phyloP scores from a whole-genome alignment of 2,888 invertebrate genomes.

The Amphimallon solstitiale region DNA sequence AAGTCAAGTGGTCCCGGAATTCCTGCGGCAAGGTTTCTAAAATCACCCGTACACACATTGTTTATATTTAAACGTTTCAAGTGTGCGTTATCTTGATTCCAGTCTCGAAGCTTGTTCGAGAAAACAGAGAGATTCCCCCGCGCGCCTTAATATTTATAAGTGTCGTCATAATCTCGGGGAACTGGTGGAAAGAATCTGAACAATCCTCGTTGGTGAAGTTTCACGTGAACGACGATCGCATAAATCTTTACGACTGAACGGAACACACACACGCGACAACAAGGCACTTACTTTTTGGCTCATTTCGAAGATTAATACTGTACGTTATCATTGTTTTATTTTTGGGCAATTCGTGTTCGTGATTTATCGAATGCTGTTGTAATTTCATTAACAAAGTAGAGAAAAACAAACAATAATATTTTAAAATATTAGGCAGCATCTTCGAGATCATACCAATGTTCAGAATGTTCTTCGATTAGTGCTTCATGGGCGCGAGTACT shows the following conservation, averaged over 20 bases:
- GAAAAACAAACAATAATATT: no score
- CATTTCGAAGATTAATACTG: conserved; percentile 19
- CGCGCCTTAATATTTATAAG: conserved; percentile 32
- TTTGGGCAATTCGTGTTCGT: no score
- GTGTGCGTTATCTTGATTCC: conserved; percentile 31
- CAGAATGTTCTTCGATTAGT: no score
- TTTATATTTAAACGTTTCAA: conserved; percentile 37
- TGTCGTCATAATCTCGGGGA: conserved; percentile 31
- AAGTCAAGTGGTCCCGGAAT: conserved; percentile 30
- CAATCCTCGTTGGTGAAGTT: conserved; percentile 22
- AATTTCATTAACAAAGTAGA: no score
- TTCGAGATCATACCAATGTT: no score
- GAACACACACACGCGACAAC: conserved; percentile 9
- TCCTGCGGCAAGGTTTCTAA: conserved; percentile 21
- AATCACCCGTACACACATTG: conserved; percentile 34
- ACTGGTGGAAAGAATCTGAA: conserved; percentile 29
- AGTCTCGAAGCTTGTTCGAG: conserved; percentile 10
- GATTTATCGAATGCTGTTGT: no score
- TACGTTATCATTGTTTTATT: conserved; percentile 20
- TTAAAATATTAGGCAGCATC: no score
- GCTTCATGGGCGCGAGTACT: no score
- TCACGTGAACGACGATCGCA: conserved; percentile 14
- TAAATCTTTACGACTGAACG: conserved; percentile 25
- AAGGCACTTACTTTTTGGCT: conserved; percentile 2
- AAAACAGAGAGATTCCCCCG: conserved; percentile 5